These are phyloP conservation scores for Crotalus horridus DNA, from an alignment of 2,113 vertebrate genomes.

Conservation along the genomic window DNA sequence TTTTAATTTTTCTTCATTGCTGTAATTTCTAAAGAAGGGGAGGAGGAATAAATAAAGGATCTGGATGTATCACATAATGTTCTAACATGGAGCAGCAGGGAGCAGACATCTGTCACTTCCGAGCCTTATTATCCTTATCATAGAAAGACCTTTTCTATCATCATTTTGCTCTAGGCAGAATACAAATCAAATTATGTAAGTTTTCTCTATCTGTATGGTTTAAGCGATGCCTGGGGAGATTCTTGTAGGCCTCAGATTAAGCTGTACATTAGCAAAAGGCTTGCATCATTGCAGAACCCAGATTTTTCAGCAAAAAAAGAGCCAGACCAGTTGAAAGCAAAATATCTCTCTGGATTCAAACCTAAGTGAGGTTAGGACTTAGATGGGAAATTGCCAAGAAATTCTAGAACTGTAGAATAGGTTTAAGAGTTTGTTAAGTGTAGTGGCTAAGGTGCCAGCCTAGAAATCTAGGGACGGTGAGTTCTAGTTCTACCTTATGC, in stretches of 20 bases:
- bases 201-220: constrained; percentile 19
- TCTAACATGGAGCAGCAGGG: constrained; percentile 36
- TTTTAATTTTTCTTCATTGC: constrained; percentile 10
- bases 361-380: not conserved
- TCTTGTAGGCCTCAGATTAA: not conserved
- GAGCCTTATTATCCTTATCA: constrained; percentile 23
- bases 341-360: not conserved
- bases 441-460: not conserved
- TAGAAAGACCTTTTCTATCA: constrained; percentile 18
- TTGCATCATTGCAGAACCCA: not conserved
- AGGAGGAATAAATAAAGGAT: constrained; percentile 23
- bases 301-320: not conserved
- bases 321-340: not conserved
- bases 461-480: too few species aligned
- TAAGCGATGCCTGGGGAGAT: constrained; percentile 17
- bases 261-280: constrained; percentile 3
- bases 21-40: constrained; percentile 30
- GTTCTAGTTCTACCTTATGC: too few species aligned
- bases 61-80: constrained; percentile 34
- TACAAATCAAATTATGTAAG: constrained; percentile 34
- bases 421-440: not conserved
- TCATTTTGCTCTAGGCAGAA: constrained; percentile 12
- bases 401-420: not conserved
- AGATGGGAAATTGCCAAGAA: not conserved
- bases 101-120: constrained; percentile 40